Evolutionary conservation across 2,113 vertebrate species (phyloP).

Genomic region (Dromaius novaehollandiae): DNA sequence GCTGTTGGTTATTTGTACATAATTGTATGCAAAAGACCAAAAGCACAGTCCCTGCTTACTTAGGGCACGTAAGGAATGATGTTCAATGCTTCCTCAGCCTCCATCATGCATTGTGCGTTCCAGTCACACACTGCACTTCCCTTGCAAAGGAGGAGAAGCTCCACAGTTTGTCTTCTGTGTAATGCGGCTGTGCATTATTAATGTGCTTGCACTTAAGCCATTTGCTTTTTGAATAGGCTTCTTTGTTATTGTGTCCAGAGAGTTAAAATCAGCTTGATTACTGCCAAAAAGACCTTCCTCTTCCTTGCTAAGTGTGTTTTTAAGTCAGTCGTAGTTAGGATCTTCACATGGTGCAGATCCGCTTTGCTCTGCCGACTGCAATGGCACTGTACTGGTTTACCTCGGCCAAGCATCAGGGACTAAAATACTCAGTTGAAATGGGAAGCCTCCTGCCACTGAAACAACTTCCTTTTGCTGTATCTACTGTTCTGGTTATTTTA

Average conservation of each 20-base stretch:
- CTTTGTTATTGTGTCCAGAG: neutral
- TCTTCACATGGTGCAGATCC: neutral
- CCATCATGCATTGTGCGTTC: neutral
- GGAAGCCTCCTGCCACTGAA: neutral
- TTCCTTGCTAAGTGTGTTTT: neutral
- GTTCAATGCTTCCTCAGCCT: neutral
- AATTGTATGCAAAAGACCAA: neutral
- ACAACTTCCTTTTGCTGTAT: neutral
- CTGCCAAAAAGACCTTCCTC: neutral
- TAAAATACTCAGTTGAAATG: neutral
- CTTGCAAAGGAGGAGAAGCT: neutral
- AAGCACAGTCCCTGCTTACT: neutral
- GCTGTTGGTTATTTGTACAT: neutral
- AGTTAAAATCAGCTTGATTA: neutral
- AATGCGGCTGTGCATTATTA: neutral
- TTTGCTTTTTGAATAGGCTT: neutral
- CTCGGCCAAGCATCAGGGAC: neutral
- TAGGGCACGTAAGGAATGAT: accelerated
- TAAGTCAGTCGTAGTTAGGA: neutral
- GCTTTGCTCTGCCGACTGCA: neutral
- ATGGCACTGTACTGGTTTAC: neutral
- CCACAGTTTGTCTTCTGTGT: neutral
- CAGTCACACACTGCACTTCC: neutral
- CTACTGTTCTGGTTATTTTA: neutral
- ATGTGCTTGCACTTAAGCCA: neutral